These are phyloP conservation scores for Bombyx mandarina DNA, from an alignment of 1,140 invertebrate species.

Conservation along the genomic window DNA sequence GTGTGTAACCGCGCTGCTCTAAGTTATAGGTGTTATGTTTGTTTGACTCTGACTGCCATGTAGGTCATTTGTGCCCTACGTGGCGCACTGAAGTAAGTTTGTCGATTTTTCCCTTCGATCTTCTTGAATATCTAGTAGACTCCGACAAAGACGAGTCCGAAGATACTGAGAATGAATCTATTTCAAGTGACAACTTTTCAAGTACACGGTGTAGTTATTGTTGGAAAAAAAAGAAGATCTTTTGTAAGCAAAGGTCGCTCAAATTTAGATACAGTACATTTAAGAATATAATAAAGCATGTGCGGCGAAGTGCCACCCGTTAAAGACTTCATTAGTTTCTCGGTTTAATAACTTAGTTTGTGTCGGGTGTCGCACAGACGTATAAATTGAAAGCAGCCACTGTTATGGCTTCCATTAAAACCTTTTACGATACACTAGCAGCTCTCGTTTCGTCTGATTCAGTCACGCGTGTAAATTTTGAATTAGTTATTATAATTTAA, in stretches of 20 bases:
- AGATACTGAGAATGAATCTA: no score
- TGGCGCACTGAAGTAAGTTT: no score
- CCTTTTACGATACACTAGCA: slow-evolving; percentile 32
- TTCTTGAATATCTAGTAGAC: no score
- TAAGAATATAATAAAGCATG: slow-evolving; percentile 1
- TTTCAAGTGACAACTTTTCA: no score
- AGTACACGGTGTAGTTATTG: no score
- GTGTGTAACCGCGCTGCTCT: no score
- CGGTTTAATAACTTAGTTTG: slow-evolving; percentile 25
- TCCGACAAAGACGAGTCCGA: no score
- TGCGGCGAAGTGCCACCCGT: slow-evolving; percentile 1
- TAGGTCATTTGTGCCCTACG: no score
- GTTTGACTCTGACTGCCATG: no score
- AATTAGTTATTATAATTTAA: slow-evolving; percentile 23
- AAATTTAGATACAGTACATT: slow-evolving; percentile 4
- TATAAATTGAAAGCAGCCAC: slow-evolving; percentile 37
- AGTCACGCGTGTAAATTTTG: slow-evolving; percentile 17
- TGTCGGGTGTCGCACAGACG: slow-evolving; percentile 13
- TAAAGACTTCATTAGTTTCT: slow-evolving; percentile 23
- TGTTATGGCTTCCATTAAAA: slow-evolving; percentile 35
- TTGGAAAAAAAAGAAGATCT: no score
- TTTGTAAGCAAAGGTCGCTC: slow-evolving; percentile 12
- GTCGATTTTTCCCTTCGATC: no score
- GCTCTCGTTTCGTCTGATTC: slow-evolving; percentile 21
- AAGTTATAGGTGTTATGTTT: no score